Conservation (phyloP, 1,140 invertebrate genomes). For the Trypoxylus dichotomus region DNA sequence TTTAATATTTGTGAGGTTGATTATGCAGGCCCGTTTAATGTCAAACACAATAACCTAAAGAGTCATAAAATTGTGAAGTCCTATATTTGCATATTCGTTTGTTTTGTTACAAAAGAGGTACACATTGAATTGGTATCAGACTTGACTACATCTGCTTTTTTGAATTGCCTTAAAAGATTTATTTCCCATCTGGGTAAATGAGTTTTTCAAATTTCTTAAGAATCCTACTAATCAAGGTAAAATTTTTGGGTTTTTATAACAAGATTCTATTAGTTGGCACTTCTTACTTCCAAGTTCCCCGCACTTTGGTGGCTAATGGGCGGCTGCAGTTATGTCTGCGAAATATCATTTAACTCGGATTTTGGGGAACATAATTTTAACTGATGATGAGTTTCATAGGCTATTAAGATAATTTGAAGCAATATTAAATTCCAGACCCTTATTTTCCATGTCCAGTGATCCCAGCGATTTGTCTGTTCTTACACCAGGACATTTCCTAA, state of each 20-base stretch:
- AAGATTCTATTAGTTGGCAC: background rate
- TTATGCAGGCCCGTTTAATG: no score
- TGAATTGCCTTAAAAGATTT: background rate
- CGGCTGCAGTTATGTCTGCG: slow-evolving; percentile 45
- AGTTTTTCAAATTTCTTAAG: background rate
- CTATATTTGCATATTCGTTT: no score
- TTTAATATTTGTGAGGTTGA: no score
- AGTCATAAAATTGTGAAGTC: no score
- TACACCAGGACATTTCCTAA: slow-evolving; percentile 46
- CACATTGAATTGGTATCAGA: no score
- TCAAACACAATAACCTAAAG: no score
- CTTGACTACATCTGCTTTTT: background rate
- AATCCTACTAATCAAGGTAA: background rate
- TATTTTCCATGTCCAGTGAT: slow-evolving; percentile 39
- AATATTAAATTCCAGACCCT: slow-evolving; percentile 44
- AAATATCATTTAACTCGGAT: slow-evolving; percentile 44
- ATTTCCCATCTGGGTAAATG: background rate
- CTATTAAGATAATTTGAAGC: slow-evolving; percentile 44
- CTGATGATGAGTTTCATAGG: slow-evolving; percentile 44
- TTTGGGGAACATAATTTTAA: slow-evolving; percentile 38
- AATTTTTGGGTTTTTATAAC: background rate
- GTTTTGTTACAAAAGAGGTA: no score
- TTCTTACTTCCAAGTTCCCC: slow-evolving; percentile 35
- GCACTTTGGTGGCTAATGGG: slow-evolving; percentile 49
- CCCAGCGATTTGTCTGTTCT: slow-evolving; percentile 37